Base-by-base conservation (phyloP, 2,888 invertebrate species). In the Axea sp. region DNA sequence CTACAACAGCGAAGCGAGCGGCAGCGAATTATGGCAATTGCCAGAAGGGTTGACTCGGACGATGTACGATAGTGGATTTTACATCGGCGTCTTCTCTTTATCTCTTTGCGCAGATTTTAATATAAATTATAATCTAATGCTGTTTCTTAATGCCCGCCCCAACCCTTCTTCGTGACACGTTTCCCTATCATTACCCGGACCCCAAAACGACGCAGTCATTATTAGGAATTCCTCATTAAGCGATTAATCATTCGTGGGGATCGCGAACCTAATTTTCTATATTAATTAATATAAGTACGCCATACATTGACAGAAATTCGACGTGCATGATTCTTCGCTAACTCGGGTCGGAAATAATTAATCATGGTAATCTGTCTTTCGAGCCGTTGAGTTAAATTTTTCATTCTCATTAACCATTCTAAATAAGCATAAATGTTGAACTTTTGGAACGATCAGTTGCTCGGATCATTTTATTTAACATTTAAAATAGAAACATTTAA, bases 51-150 rank as follows among this genome's bases (percentile, higher is more conserved):
- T 83, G 81, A 74, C 77, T 80, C 76, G 81, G 79, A 78, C 62
- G 73, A 68, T 60, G 59, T 64, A 69, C 57, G 79, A 77, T n/a
- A n/a, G n/a, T n/a, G n/a, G n/a, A n/a, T n/a, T n/a, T n/a, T n/a
- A n/a, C n/a, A n/a, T n/a, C 15, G 51, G 53, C 69, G 79, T 81
- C 80, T 33, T 79, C 81, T 85, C 86, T 87, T 85, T 86, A 86
- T 87, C 86, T 86, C 80, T 81, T 81, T 79, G 85, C 84, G 83
- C 85, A 84, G 86, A 87, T 86, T 87, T 86, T 86, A 86, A 86
- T 87, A 87, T 87, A 86, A 87, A 87, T 87, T 87, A 87, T 86
- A 86, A 87, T 86, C 86, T 86, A 84, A 85, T 84, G 85, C 85
- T 84, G 80, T 87, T 86, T 84, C 86, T 86, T 86, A 86, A 86